Percentiles rank a stretch among this genome's conserved stretches.
Conservation (phyloP, 2,888 invertebrate genomes). For the Halictus ligatus region DNA sequence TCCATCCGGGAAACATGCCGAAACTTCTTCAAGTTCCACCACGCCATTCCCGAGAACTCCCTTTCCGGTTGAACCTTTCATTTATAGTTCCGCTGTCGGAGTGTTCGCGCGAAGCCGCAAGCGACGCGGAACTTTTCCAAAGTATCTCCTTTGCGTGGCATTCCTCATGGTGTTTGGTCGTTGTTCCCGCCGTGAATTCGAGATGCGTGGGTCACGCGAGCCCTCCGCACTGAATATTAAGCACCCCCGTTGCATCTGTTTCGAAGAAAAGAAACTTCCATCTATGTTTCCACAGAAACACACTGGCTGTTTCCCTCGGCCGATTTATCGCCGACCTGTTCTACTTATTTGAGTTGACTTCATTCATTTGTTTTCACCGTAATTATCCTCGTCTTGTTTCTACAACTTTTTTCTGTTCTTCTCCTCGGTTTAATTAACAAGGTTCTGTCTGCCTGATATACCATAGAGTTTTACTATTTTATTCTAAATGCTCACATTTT, state of each 20-base stretch:
- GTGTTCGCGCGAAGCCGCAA: not conserved
- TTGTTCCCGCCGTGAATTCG: not conserved
- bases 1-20: not conserved
- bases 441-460: not conserved
- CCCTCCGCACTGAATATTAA: not conserved
- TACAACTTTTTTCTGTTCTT: not conserved
- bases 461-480: not conserved
- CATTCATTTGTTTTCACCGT: not conserved
- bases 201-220: not conserved
- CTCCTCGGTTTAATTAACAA: not conserved
- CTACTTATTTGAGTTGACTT: not conserved
- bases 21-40: not conserved
- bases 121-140: not conserved
- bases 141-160: not conserved
- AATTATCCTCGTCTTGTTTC: not conserved
- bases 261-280: not conserved
- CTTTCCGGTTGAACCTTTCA: not conserved
- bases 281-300: not conserved
- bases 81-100: not conserved
- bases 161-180: not conserved
- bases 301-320: not conserved
- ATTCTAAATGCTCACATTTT: too few species aligned
- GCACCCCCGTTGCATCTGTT: not conserved
- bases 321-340: conserved; percentile 8
- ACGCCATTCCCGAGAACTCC: not conserved